Percentiles rank a stretch among this genome's conserved stretches.
phyloP scores from a whole-genome alignment of 2,113 vertebrate genomes.

The Anseranas semipalmata region DNA sequence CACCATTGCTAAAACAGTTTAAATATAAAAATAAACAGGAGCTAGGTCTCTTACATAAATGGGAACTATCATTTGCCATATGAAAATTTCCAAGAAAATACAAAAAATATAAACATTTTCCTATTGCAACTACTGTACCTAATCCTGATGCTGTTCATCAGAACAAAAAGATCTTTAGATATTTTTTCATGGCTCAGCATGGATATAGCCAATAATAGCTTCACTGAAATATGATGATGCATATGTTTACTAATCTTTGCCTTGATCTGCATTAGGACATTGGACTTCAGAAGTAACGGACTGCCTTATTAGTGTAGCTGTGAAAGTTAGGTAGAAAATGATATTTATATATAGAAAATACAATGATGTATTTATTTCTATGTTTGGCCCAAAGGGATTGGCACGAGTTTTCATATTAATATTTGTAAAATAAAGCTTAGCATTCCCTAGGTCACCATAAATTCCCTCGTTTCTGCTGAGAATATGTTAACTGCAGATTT shows the following conservation, averaged over 20 bases:
- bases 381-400: neutral
- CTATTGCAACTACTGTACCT: neutral
- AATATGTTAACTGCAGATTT: neutral
- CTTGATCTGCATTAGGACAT: neutral
- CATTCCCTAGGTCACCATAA: neutral
- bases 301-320: neutral
- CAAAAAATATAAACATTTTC: accelerated
- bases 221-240: neutral
- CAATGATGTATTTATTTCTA: neutral
- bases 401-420: neutral
- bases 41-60: neutral
- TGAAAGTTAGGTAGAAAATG: neutral
- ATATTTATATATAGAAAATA: neutral
- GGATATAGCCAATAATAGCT: neutral
- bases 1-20: neutral
- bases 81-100: neutral
- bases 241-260: neutral
- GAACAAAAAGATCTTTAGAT: neutral
- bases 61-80: neutral
- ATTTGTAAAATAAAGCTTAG: neutral
- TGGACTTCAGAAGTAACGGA: neutral
- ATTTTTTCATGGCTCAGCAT: neutral
- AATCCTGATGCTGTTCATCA: neutral
- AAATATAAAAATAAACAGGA: neutral
- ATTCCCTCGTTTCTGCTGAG: neutral